Percentiles rank a stretch among this genome's conserved stretches.
phyloP scores from a whole-genome alignment of 1,140 invertebrate genomes.

The Habropoda laboriosa region DNA sequence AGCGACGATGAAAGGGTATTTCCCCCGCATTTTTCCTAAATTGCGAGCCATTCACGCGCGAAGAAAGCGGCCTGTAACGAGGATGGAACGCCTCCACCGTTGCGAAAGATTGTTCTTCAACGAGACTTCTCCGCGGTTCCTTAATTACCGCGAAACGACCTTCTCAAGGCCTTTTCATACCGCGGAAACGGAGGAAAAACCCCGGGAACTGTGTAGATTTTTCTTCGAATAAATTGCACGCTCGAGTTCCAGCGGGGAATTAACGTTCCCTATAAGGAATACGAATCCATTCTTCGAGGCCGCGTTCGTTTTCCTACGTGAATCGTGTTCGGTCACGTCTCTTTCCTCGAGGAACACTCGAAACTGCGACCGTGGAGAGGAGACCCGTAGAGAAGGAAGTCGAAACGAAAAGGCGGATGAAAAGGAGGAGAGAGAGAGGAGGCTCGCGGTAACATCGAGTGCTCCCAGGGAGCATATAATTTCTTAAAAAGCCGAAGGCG shows the following conservation, averaged over 20 bases:
- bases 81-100: neutral
- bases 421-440: too few species aligned
- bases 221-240: neutral
- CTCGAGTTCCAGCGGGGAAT: neutral
- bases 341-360: neutral
- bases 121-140: neutral
- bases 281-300: neutral
- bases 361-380: neutral
- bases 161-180: neutral
- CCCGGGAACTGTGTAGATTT: neutral
- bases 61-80: neutral
- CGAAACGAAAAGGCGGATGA: constrained; percentile 1
- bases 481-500: constrained; percentile 64
- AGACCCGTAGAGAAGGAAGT: neutral
- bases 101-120: constrained; percentile 24
- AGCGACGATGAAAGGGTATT: constrained; percentile 10
- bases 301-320: neutral
- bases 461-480: constrained; percentile 61
- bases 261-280: neutral
- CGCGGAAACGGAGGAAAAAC: too few species aligned
- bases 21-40: neutral
- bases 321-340: neutral
- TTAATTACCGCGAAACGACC: constrained; percentile 13
- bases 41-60: neutral
- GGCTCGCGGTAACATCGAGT: constrained; percentile 42